A percentile compares a stretch with the other conserved stretches of the same genome.
Evolutionary conservation across 2,888 invertebrate species (phyloP).

Genomic region (Nebria brevicollis): DNA sequence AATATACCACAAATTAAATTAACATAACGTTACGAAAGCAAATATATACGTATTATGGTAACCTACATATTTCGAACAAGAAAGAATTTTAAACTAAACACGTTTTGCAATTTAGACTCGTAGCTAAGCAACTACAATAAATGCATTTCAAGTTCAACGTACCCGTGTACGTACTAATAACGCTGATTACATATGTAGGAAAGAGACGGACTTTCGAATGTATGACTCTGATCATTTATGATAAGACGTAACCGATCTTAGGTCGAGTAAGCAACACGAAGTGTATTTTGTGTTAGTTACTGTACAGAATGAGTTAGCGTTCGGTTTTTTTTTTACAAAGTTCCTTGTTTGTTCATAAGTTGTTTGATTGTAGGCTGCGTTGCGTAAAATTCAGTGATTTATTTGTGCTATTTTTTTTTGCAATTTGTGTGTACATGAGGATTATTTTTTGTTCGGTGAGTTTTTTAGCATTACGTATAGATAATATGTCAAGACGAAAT

Average conservation of each 20-base stretch:
- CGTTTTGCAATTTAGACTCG: neutral
- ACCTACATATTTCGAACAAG: neutral
- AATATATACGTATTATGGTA: neutral
- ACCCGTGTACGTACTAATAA: neutral
- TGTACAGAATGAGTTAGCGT: neutral
- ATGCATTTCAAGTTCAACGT: conserved; percentile 1
- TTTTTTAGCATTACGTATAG: too few species aligned
- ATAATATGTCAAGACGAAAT: too few species aligned
- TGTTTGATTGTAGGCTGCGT: too few species aligned
- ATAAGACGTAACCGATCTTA: neutral
- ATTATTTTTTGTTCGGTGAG: too few species aligned
- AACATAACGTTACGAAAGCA: neutral
- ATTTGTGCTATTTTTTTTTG: too few species aligned
- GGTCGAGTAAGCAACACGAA: neutral
- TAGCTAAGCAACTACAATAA: neutral
- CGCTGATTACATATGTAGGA: neutral
- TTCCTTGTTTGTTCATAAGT: neutral
- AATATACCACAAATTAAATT: neutral
- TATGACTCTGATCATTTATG: neutral
- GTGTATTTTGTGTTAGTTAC: neutral
- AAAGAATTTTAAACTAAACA: neutral
- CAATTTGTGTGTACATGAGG: too few species aligned
- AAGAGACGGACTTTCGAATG: neutral
- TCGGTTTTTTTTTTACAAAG: neutral
- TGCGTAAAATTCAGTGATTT: too few species aligned